Base-by-base conservation (phyloP, 1,140 invertebrate genomes). In the Drosophila trapezifrons region DNA sequence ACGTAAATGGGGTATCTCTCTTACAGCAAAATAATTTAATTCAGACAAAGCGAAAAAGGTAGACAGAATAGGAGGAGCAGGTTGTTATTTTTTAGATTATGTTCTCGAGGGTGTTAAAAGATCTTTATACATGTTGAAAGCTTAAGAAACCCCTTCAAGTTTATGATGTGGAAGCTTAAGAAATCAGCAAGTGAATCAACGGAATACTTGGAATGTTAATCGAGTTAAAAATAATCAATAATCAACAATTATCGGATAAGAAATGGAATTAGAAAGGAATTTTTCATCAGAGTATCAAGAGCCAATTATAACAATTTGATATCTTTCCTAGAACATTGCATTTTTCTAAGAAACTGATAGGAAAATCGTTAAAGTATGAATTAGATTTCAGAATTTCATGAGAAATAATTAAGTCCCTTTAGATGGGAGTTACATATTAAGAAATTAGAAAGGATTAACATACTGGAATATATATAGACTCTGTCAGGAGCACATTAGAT, bases 1-100 rank as follows among this genome's bases (percentile, higher is more conserved):
- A 51, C 35, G n/a, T 35, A 51, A 37, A 69, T 65, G 22, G 18
- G n/a, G 35, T 2, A 29, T 29, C 27, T 67, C 20, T 42, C 9
- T 25, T 15, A 22, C 32, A 46, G n/a, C 13, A 25, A 63, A 62
- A 35, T 25, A 8, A 49, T 49, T 17, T 13, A 4, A 12, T 6
- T 17, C n/a, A 37, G 32, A 22, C 37, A 65, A 35, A 45, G 46
- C 7, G 2, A 1, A 29, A 7, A 32, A 27, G 9, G 9, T 17
- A 35, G 22, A 1, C 4, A 32, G 6, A 57, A 29, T 3, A 42
- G 18, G 9, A 37, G 8, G 13, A 54, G 51, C 27, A 45, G 17
- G 18, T 32, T 10, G 8, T 8, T 29, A 2, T 10, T 49, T 3
- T n/a, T 42, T n/a, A 9, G 8, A 17, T 32, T 13, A 32, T 18